These are phyloP conservation scores for Spinibarbus caldwelli DNA, from an alignment of 2,797 vertebrate species.

Conservation along the genomic window DNA sequence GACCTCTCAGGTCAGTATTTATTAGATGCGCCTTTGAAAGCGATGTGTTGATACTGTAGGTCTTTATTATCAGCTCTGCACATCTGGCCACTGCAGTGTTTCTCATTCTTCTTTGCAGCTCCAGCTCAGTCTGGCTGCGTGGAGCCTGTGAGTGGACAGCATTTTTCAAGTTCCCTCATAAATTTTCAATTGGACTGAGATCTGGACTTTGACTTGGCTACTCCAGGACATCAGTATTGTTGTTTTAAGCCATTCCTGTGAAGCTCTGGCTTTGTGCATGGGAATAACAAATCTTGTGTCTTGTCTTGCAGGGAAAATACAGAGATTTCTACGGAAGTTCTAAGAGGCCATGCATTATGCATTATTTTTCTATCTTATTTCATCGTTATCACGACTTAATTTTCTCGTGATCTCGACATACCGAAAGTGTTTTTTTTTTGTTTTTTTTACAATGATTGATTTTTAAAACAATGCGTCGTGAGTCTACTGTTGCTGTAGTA, in stretches of 20 bases:
- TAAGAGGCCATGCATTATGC: no score
- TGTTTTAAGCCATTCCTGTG: background rate
- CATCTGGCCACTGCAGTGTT: constrained; percentile 1
- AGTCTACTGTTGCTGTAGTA: no score
- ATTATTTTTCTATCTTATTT: no score
- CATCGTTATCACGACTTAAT: no score
- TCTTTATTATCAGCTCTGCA: background rate
- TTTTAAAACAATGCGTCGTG: no score
- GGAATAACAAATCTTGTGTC: background rate
- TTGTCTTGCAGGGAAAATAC: background rate
- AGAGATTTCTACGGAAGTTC: no score
- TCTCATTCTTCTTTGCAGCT: background rate
- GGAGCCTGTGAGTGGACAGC: background rate
- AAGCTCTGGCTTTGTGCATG: background rate
- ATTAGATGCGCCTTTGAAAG: background rate
- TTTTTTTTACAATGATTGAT: no score
- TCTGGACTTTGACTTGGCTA: constrained; percentile 18
- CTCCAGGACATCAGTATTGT: background rate
- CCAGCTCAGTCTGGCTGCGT: background rate
- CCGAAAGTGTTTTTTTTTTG: no score
- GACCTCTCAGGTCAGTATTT: background rate
- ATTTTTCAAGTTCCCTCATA: background rate
- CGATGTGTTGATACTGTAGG: background rate
- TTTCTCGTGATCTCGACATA: no score
- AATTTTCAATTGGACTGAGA: constrained; percentile 1